Base-by-base conservation (phyloP, 1,140 invertebrate genomes). In the Drosophila kikkawai region DNA sequence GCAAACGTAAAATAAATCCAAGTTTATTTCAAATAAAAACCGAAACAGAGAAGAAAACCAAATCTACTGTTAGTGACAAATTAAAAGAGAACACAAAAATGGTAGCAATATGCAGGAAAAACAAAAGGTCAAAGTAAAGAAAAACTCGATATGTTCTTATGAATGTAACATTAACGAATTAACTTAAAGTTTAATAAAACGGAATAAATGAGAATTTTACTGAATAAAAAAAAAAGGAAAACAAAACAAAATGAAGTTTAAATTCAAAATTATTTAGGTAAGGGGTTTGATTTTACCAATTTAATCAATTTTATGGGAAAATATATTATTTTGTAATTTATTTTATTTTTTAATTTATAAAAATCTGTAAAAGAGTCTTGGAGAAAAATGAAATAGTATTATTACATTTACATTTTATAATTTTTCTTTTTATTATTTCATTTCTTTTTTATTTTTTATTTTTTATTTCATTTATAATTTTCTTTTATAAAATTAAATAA, bases 111-210 rank as follows among this genome's bases (percentile, higher is more conserved):
- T 88, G 74, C 84, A 78, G 82, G 63, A 77, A 81, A 77, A 58
- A 65, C 26, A 77, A 41, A 71, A 11, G 37, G 67, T 73, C 53
- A 60, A 73, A 73, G 55, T 59, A 71, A 73, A 32, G 45, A 59
- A 71, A 86, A 87, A 90, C 85, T 88, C 84, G 84, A 82, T 88
- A 88, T 88, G 85, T 88, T 88, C 84, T 88, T 88, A 88, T 88
- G 84, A 88, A 88, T 90, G 84, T 88, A 88, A 88, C 84, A 88
- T 88, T 88, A 90, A 88, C 84, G 84, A 88, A 88, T 87, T 88
- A 88, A 87, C 83, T 87, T 87, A 87, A 87, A 87, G 80, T 87
- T 84, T 82, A 82, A 90, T 81, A 79, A 90, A 90, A 66, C 61
- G 63, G 75, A 87, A 90, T 90, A 73, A 73, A 90, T 82, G 81